These are phyloP conservation scores for Zele albiditarsus DNA, from an alignment of 2,888 invertebrate species.

Conservation along the genomic window DNA sequence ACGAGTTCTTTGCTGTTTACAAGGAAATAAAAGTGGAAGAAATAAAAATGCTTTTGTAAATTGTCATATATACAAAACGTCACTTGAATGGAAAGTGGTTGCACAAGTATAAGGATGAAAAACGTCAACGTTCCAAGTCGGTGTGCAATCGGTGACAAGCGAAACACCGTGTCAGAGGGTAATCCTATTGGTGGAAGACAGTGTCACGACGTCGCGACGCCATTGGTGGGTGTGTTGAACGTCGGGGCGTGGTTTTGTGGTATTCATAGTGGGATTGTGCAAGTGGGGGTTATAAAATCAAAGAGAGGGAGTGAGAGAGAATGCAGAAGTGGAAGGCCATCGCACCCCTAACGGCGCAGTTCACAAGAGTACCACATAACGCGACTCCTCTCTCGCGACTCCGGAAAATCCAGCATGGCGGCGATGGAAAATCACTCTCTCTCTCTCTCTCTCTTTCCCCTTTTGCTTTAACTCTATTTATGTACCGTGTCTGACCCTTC, in stretches of 20 bases:
- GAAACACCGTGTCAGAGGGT: slow-evolving; percentile 73
- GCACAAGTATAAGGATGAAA: neutral
- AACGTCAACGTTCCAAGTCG: slow-evolving; percentile 18
- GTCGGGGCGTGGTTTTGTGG: slow-evolving; percentile 64
- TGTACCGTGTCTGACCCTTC: neutral
- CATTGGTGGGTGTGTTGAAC: slow-evolving; percentile 64
- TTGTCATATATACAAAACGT: neutral
- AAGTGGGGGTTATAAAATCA: slow-evolving; percentile 6
- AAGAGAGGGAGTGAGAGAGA: slow-evolving; percentile 14
- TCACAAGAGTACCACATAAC: slow-evolving; percentile 30
- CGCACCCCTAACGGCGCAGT: slow-evolving; percentile 31
- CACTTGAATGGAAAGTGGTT: neutral
- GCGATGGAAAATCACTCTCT: slow-evolving; percentile 34
- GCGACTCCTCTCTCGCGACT: slow-evolving; percentile 39
- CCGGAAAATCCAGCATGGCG: slow-evolving; percentile 66
- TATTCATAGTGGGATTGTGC: slow-evolving; percentile 23
- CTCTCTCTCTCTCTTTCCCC: neutral
- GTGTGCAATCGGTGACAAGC: slow-evolving; percentile 65
- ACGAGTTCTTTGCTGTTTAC: neutral
- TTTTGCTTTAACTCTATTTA: slow-evolving; percentile 5
- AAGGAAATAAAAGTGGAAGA: neutral
- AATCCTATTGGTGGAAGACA: slow-evolving; percentile 72
- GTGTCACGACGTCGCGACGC: slow-evolving; percentile 68
- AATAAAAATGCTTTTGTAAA: neutral
- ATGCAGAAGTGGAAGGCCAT: slow-evolving; percentile 17